Percentiles rank a stretch among this genome's conserved stretches.
phyloP scores from a whole-genome alignment of 2,113 vertebrate genomes.

The Clarias magur region DNA sequence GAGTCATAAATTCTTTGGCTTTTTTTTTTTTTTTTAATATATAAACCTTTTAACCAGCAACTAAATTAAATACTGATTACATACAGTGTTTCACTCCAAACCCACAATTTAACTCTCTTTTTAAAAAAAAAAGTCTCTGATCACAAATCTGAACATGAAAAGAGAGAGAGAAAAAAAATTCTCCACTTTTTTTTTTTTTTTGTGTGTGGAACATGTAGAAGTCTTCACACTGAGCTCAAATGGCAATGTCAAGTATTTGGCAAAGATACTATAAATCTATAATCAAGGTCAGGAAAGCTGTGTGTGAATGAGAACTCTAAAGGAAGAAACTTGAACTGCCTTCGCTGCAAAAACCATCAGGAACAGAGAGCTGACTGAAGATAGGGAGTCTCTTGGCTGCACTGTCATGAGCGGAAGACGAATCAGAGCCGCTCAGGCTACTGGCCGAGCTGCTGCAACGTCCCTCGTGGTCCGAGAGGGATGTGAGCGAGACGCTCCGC shows the following conservation, averaged over 20 bases:
- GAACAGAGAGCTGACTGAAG: constrained; percentile 86
- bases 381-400: constrained; percentile 77
- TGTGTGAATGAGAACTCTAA: constrained; percentile 42
- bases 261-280: constrained; percentile 28
- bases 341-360: constrained; percentile 60
- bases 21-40: constrained; percentile 36
- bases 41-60: not conserved
- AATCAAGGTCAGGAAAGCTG: not conserved
- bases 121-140: not conserved
- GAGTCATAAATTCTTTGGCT: constrained; percentile 48
- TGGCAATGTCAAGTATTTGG: constrained; percentile 42
- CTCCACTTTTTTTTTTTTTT: not conserved
- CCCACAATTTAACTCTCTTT: not conserved
- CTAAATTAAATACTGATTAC: constrained; percentile 1
- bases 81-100: not conserved
- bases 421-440: constrained; percentile 81
- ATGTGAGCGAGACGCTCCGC: constrained; percentile 81
- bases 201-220: not conserved
- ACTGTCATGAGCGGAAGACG: constrained; percentile 70
- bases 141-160: constrained; percentile 54
- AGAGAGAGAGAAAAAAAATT: not conserved
- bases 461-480: constrained; percentile 82
- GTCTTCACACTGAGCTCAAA: constrained; percentile 10
- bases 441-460: constrained; percentile 75
- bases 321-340: constrained; percentile 56